phyloP scores from a whole-genome alignment of 2,113 vertebrate genomes.

The Cairina moschata region DNA sequence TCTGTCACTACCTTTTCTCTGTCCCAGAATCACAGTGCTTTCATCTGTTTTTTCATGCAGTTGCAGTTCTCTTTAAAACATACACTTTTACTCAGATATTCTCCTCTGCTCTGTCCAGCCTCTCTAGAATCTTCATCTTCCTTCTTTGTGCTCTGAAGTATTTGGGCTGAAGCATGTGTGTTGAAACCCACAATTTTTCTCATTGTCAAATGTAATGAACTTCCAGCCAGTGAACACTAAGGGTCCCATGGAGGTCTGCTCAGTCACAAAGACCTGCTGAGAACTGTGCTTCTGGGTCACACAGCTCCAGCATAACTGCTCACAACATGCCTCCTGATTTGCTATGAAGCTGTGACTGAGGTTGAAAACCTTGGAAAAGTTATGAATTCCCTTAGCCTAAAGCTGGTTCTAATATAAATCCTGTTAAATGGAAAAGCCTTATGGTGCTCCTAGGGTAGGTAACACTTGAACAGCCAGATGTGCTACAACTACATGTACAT shows the following conservation, averaged over 20 bases:
- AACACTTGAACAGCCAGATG: neutral
- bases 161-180: neutral
- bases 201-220: neutral
- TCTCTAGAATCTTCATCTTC: neutral
- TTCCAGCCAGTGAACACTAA: neutral
- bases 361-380: neutral
- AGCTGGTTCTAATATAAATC: neutral
- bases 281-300: neutral
- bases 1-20: neutral
- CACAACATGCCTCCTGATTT: neutral
- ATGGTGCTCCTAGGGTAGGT: neutral
- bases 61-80: neutral
- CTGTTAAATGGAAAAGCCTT: neutral
- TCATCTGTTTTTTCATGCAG: neutral
- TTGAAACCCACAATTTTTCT: neutral
- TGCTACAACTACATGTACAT: neutral
- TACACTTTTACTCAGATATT: neutral
- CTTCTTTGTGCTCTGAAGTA: neutral
- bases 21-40: neutral
- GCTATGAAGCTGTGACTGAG: neutral
- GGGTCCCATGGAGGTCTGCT: neutral
- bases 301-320: neutral
- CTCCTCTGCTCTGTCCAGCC: neutral
- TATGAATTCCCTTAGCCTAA: neutral
- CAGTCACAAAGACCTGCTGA: neutral